Conservation (phyloP, 2,113 vertebrate genomes). For the Bubo bubo region DNA sequence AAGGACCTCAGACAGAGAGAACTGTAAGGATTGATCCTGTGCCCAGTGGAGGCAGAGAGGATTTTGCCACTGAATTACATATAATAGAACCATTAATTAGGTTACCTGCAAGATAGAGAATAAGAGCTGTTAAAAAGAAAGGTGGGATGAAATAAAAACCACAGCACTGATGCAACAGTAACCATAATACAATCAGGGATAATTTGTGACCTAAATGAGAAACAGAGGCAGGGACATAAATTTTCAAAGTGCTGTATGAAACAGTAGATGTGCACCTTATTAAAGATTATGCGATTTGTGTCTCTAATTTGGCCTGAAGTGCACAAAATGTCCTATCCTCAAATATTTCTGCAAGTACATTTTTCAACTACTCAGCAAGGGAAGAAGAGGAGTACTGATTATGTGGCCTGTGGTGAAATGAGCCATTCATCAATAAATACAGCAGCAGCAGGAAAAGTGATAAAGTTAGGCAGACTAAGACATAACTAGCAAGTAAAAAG, state of each 20-base stretch:
- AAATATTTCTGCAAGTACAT: background rate
- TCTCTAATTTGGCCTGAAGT: conserved; percentile 1
- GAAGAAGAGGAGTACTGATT: background rate
- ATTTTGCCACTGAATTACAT: background rate
- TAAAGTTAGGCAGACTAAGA: background rate
- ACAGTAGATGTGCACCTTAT: background rate
- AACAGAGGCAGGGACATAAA: background rate
- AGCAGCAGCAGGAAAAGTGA: background rate
- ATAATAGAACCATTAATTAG: background rate
- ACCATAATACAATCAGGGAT: background rate
- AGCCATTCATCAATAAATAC: background rate
- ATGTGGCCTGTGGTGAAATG: background rate
- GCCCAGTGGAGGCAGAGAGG: background rate
- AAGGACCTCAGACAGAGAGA: background rate
- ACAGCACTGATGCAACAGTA: background rate
- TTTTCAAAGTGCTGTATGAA: background rate
- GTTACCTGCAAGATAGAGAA: background rate
- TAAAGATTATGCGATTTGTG: background rate
- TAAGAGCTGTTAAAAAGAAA: conserved; percentile 11
- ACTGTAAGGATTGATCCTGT: background rate
- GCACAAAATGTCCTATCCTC: background rate
- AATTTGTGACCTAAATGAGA: conserved; percentile 17
- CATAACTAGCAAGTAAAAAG: background rate
- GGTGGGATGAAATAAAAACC: background rate
- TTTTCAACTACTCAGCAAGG: background rate